phyloP scores from a whole-genome alignment of 2,797 vertebrate species.

The Leuciscus waleckii region DNA sequence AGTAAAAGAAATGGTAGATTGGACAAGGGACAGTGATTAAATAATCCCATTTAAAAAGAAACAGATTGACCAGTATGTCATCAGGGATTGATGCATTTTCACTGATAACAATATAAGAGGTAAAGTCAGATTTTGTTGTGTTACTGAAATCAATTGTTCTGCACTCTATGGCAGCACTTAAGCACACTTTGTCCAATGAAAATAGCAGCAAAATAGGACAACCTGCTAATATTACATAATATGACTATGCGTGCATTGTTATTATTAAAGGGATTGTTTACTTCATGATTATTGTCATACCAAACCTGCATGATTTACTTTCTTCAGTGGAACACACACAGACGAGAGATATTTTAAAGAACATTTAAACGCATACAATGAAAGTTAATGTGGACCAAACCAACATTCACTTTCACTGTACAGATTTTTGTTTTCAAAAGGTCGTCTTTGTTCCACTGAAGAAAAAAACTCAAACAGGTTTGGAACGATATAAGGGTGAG shows the following conservation, averaged over 20 bases:
- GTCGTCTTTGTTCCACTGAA: not conserved
- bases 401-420: not conserved
- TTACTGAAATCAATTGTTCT: not conserved
- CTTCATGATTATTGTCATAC: too few relatives aligned
- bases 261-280: not conserved
- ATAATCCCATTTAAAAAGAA: not conserved
- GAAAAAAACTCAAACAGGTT: not conserved
- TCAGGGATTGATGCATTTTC: not conserved
- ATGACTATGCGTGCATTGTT: not conserved
- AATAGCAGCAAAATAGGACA: not conserved
- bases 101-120: not conserved
- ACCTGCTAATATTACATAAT: not conserved
- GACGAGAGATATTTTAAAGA: not conserved
- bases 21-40: not conserved
- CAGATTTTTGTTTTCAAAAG: too few relatives aligned
- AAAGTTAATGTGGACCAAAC: not conserved
- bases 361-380: not conserved
- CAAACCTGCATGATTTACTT: not conserved
- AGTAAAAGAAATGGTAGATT: not conserved
- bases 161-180: too few relatives aligned
- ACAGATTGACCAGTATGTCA: not conserved
- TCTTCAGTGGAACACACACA: not conserved
- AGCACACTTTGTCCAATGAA: not conserved
- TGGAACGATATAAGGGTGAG: not conserved
- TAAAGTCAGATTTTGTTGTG: not conserved